These are phyloP conservation scores for Bursaphelenchus mucronatus DNA, from an alignment of 1,140 invertebrate species.

Conservation along the genomic window DNA sequence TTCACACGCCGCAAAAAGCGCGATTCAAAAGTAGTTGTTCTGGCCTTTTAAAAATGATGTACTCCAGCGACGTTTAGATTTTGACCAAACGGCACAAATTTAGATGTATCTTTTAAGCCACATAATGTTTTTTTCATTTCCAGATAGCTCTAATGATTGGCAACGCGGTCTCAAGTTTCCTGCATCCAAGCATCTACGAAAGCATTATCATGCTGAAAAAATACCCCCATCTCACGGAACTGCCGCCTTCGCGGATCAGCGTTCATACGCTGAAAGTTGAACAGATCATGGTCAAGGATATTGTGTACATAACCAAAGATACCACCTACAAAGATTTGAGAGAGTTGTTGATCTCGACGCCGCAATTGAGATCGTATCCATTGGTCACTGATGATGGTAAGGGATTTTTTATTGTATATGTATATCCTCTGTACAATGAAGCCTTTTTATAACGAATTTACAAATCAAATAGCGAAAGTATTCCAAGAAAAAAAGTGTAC, in stretches of 20 bases:
- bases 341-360: slow-evolving; percentile 51
- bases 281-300: slow-evolving; percentile 54
- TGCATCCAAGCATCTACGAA: slow-evolving; percentile 95
- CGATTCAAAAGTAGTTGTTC: no score
- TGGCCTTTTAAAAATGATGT: no score
- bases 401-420: background rate
- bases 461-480: no score
- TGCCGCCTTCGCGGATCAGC: slow-evolving; percentile 54
- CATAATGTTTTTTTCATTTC: background rate
- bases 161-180: slow-evolving; percentile 82
- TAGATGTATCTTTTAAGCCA: no score
- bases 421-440: no score
- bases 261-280: slow-evolving; percentile 59
- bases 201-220: slow-evolving; percentile 96
- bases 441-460: no score
- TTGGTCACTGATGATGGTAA: slow-evolving; percentile 59
- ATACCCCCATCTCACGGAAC: slow-evolving; percentile 81
- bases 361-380: slow-evolving; percentile 51
- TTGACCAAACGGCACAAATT: no score
- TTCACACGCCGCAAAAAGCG: no score
- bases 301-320: slow-evolving; percentile 50
- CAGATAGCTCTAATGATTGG: slow-evolving; percentile 80
- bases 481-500: no score
- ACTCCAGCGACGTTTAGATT: no score
- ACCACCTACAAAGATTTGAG: slow-evolving; percentile 57